Evolutionary conservation across 2,113 vertebrate genomes (phyloP), one percentile per base, ranked within the genome.

Genomic region (Aptenodytes forsteri): DNA sequence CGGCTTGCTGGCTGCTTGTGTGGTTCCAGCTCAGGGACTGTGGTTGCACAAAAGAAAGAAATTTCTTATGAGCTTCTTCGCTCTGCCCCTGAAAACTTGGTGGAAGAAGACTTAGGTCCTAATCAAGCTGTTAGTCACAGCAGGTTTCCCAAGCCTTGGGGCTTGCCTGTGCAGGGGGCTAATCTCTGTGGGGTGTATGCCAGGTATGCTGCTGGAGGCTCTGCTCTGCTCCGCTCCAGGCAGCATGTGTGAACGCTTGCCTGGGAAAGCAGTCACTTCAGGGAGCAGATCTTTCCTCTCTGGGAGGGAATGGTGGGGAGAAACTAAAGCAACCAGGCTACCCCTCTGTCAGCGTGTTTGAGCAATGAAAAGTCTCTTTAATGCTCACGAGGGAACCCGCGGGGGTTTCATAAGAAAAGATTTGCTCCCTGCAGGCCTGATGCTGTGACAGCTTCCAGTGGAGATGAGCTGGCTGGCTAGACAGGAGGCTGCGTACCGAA

Each of bases 381-480:
- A 30, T 26, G 66, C 40, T 87, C 40, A 3, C 30, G 0, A 4
- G 67, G 38, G 81, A 91, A 16, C 23, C 7, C 3, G 0, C 0
- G 0, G 49, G 32, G 1, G 0, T 16, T 65, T 56, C 2, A 3
- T 8, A 29, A 52, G 59, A 23, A 52, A 65, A 64, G 11, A 26
- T 8, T 16, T 69, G 27, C 40, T 84, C 15, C 2, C 47, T 22
- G 66, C 65, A 44, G 89, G 65, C 52, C 69, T 36, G 84, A 13
- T 2, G 69, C 49, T 21, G 85, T 11, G 72, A 7, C 16, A 29
- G 34, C 36, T 91, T 34, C 49, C 78, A 40, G 26, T 0, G 1
- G 87, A 29, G 58, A 34, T 18, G 73, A 72, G 66, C 62, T 50
- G 90, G 55, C 21, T 17, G 66, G 61, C 15, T 7, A 6, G 72